Evolutionary conservation across 2,888 invertebrate genomes (phyloP), one percentile per base, ranked within the genome.

Genomic region (Pyralis farinalis): DNA sequence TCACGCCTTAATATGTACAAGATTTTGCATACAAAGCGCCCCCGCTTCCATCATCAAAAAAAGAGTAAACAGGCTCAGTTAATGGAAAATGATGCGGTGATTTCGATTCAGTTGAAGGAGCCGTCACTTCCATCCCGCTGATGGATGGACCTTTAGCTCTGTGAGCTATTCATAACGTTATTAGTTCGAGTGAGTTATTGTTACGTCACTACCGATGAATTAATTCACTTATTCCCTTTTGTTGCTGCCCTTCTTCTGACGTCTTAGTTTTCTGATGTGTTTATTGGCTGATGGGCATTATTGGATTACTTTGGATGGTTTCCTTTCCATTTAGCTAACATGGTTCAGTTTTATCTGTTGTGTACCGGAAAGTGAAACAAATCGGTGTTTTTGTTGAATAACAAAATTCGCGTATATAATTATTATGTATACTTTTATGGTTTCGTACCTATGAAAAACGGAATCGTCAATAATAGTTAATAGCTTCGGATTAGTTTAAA

Each of bases 11-110:
- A 31, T 8, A 3, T 12, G 7, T 11, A 12, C 21, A 11, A 11
- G 10, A 36, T 20, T 29, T 21, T 28, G 28, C 29, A 5, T 29
- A 7, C 16, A 8, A 28, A 12, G 16, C 16, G 7, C 12, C 20
- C 20, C 27, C 16, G 32, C 22, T 38, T 32, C 12, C 5, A n/a
- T 8, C 16, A 16, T 16, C 16, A 4, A 16, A 16, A 28, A 32
- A 25, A 34, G 33, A 45, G 37, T 40, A 42, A 39, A 39, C 29
- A 37, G 12, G 16, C 29, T 12, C 11, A 7, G 47, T 46, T 53
- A 53, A 58, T 70, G 60, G 63, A 58, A 63, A 67, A 61, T 68
- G 69, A 71, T 70, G 69, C 60, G 60, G 64, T 63, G 59, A 59
- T 68, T 61, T 53, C 46, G 49, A 56, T 58, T 53, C 50, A 62